Conservation (phyloP, 2,797 vertebrate species). For the Delichon dasypus region DNA sequence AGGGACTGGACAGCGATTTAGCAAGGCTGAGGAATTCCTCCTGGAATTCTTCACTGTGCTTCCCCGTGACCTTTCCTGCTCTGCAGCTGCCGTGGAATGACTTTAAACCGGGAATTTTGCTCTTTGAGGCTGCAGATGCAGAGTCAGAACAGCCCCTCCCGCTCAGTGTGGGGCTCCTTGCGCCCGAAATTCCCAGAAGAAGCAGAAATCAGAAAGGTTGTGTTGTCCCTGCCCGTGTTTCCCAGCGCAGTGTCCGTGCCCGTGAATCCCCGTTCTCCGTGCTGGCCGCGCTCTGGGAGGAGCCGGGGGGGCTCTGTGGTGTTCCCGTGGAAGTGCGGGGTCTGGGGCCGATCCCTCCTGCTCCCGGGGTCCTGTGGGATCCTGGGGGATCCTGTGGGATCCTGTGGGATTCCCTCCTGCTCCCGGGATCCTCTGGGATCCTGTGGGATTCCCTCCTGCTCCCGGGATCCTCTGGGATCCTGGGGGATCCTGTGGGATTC, state of each 20-base stretch:
- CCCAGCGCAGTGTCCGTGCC: background rate
- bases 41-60: background rate
- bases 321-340: no score
- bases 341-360: no score
- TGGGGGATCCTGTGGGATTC: background rate
- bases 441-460: background rate
- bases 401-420: no score
- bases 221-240: background rate
- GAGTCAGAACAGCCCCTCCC: background rate
- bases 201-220: no score
- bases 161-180: background rate
- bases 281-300: background rate
- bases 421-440: no score
- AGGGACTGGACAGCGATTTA: background rate
- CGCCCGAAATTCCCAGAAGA: rapidly evolving
- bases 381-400: no score
- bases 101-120: background rate
- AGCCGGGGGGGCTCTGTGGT: no score
- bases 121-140: background rate
- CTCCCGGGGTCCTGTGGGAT: no score
- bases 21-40: background rate
- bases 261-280: background rate
- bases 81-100: background rate
- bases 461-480: rapidly evolving
- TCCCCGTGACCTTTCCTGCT: background rate